Base-by-base conservation (phyloP, 2,888 invertebrate species). In the Lacanobia oleracea region DNA sequence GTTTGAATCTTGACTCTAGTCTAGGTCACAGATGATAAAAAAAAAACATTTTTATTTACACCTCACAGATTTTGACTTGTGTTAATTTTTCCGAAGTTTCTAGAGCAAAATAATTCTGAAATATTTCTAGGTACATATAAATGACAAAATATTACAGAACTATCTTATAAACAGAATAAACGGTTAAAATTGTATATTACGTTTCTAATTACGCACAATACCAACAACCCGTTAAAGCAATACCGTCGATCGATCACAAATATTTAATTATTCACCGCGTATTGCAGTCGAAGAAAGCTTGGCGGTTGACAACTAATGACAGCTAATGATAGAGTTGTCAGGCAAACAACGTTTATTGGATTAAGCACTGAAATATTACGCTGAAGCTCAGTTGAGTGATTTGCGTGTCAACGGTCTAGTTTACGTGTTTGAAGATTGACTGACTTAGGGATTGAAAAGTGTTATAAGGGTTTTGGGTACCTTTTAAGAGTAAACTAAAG, bases 321-420 rank as follows among this genome's bases (percentile, higher is more conserved):
- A 60, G 70, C 23, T 78, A 83, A 78, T 76, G 51, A 73, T 67
- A 67, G 67, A 81, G 66, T 60, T 40, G 70, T 80, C 81, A 66
- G 62, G 45, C 59, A 40, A 51, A 57, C 59, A 9, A 45, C 50
- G 60, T 37, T 72, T 51, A 80, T 65, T 60, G 37, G 37, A 79
- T 73, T 79, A 77, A 43, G 56, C 50, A 61, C 14, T 56, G 53
- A 67, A 78, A 67, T 72, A 64, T 66, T 82, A 82, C 12, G 37
- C 7, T 51, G 27, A 50, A 43, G n/a, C 27, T 62, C 21, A 37
- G 60, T 77, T 71, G 57, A 48, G 53, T 54, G 43, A 75, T 79
- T 79, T 79, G 37, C n/a, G 23, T 64, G 51, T 51, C 56, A 75
- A 57, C 27, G 14, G 56, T 4, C 27, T 33, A 12, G 14, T 53